Evolutionary conservation across 2,888 invertebrate genomes (phyloP), one percentile per base, ranked within the genome.

Genomic region (Pecten maximus): DNA sequence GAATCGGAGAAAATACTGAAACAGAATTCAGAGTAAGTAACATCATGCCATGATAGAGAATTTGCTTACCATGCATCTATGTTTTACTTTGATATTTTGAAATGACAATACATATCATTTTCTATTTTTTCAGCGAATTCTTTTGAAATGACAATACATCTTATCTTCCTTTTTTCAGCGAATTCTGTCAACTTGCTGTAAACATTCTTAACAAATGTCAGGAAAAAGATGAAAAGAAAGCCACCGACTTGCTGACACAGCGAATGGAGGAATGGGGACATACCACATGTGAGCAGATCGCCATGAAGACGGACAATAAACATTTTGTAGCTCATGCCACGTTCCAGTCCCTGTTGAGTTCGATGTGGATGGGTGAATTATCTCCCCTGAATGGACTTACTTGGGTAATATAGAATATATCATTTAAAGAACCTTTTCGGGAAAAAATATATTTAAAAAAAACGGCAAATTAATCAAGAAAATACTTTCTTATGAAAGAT

Each of bases 301-400:
- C 96, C 0, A 95, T 96, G 6, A 94, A 96, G 89, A 96, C 96
- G 0, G 96, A 96, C 93, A 96, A 96, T 93, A 96, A 96, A 90
- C 93, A 94, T 28, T 97, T 97, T 92, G 96, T 97, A 88, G 95
- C 96, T 8, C 96, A 96, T 90, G 94, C 96, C 0, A 96, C 96
- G n/a, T 97, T 96, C 91, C 97, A 97, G 93, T 93, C 95, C 0
- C 94, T 96, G 10, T 94, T 97, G 44, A 96, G 95, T 91, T 94
- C 94, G 40, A 95, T 97, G 35, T 97, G 97, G 97, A 96, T 94
- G 94, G 97, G 97, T 6, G 93, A 95, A 40, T 94, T 97, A 93
- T 92, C 94, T 0, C 94, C 94, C n/a, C 95, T 96, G 87, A 96
- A 95, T 88, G 91, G 93, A 15, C 88, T 92, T 0, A 89, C 92